Evolutionary conservation across 2,797 vertebrate genomes (phyloP).

Genomic region (Fringilla coelebs): DNA sequence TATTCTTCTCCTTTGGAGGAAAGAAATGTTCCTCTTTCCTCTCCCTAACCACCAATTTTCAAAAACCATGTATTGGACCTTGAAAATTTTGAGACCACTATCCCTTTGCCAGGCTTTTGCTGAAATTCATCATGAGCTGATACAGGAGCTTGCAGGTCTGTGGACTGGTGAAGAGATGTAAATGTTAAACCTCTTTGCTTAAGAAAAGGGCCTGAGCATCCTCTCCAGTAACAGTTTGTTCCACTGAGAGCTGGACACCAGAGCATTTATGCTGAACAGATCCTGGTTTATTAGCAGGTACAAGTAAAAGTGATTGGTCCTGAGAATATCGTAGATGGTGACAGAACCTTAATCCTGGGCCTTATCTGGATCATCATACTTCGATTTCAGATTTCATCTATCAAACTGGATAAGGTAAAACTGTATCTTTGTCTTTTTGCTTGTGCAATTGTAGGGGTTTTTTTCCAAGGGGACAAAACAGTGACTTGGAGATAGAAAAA

Average conservation of each 20-base stretch:
- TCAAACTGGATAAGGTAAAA: conserved; percentile 85
- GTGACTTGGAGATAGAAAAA: background rate
- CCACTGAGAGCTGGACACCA: background rate
- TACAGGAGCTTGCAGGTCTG: background rate
- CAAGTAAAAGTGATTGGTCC: conserved; percentile 88
- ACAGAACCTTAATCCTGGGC: conserved; percentile 87
- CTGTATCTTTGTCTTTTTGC: background rate
- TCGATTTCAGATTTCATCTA: conserved; percentile 88
- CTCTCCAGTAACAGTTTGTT: background rate
- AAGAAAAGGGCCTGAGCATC: background rate
- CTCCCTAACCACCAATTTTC: background rate
- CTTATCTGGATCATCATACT: conserved; percentile 95
- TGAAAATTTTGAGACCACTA: background rate
- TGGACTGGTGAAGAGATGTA: background rate
- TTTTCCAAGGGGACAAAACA: background rate
- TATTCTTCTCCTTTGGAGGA: background rate
- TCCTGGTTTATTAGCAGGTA: conserved; percentile 73
- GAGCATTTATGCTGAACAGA: background rate
- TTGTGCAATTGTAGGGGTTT: background rate
- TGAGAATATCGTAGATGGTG: conserved; percentile 91
- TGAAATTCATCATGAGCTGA: background rate
- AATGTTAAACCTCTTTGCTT: background rate
- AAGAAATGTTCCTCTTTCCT: background rate
- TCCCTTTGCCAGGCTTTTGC: background rate
- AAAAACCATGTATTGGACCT: background rate